A percentile compares a stretch with the other conserved stretches of the same genome.
phyloP scores from a whole-genome alignment of 2,113 vertebrate species.

The Erpornis zantholeuca region DNA sequence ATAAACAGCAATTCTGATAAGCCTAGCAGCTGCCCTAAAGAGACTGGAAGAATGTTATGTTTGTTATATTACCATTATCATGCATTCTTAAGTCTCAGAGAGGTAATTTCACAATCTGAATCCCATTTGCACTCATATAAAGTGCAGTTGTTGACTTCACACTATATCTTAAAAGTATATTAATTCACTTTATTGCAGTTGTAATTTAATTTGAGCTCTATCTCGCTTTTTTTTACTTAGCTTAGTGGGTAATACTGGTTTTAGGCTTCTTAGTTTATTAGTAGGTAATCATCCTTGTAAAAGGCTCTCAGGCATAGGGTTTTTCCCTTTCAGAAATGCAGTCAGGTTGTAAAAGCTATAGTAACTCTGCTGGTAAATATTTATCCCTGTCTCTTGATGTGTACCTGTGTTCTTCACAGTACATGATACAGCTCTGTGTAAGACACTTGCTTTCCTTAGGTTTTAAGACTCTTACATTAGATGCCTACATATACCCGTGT shows the following conservation, averaged over 20 bases:
- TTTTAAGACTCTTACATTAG: background rate
- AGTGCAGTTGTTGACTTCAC: background rate
- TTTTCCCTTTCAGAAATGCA: background rate
- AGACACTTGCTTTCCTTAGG: background rate
- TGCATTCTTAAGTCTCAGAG: background rate
- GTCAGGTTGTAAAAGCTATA: background rate
- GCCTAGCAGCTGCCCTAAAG: background rate
- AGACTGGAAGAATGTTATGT: background rate
- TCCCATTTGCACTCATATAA: background rate
- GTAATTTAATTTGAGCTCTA: background rate
- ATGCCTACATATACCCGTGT: background rate
- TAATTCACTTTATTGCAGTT: background rate
- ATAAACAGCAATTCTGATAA: background rate
- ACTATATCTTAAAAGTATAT: background rate
- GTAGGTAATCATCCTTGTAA: background rate
- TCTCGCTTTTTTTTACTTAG: background rate
- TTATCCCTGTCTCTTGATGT: background rate
- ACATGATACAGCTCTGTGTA: background rate
- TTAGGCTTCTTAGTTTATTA: background rate
- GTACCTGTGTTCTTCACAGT: background rate
- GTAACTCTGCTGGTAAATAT: background rate
- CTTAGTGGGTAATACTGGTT: background rate
- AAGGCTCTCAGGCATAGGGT: background rate
- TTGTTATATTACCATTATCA: background rate
- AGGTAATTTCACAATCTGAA: constrained; percentile 1